phyloP scores from a whole-genome alignment of 1,140 invertebrate species.

The Zaprionus africanus region DNA sequence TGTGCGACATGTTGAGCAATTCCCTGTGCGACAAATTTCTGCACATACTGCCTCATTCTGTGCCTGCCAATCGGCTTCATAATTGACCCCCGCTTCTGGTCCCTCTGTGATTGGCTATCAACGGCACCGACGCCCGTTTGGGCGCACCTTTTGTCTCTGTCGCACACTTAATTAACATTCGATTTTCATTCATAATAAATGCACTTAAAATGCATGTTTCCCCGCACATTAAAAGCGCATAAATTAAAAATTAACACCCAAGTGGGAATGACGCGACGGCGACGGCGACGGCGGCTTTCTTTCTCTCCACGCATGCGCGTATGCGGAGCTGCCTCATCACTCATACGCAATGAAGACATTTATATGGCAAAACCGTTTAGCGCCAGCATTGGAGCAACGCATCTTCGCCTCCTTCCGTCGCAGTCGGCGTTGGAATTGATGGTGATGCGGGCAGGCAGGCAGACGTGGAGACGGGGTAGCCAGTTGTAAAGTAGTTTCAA shows the following conservation, averaged over 20 bases:
- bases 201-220: conserved; percentile 80
- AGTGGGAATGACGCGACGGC: conserved; percentile 25
- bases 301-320: conserved; percentile 23
- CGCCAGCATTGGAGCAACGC: conserved; percentile 54
- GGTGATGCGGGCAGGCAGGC: neutral
- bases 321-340: conserved; percentile 67
- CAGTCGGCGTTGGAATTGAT: conserved; percentile 11
- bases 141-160: neutral
- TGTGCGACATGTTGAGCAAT: conserved; percentile 34
- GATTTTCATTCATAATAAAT: conserved; percentile 82
- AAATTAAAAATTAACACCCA: conserved; percentile 82
- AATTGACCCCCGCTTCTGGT: conserved; percentile 34
- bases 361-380: conserved; percentile 81
- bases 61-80: conserved; percentile 22
- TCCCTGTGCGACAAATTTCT: conserved; percentile 57
- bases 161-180: conserved; percentile 61
- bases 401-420: conserved; percentile 8
- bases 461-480: neutral
- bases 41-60: conserved; percentile 16
- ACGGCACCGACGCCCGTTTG: conserved; percentile 3
- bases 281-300: neutral
- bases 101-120: neutral
- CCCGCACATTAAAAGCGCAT: conserved; percentile 80
- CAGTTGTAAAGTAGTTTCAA: neutral
- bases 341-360: conserved; percentile 82